A percentile compares a stretch with the other conserved stretches of the same genome.
Conservation (phyloP, 1,140 invertebrate species). For the Pogonomyrmex barbatus region DNA sequence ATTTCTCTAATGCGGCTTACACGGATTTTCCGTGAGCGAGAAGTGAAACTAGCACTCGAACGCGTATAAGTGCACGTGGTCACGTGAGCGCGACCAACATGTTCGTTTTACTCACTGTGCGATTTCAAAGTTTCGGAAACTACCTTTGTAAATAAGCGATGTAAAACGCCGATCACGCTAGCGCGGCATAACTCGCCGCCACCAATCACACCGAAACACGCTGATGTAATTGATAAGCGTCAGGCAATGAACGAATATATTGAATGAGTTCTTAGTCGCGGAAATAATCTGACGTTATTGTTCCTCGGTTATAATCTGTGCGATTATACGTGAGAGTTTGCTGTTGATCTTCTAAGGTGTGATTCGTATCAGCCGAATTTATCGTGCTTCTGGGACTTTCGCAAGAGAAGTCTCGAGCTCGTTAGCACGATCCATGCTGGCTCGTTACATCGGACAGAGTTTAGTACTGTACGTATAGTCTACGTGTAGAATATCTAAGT, state of each 20-base stretch:
- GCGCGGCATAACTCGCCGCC: neutral
- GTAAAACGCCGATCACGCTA: conserved; percentile 33
- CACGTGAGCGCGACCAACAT: neutral
- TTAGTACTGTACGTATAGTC: conserved; percentile 43
- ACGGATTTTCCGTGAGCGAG: conserved; percentile 46
- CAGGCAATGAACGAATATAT: neutral
- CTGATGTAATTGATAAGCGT: neutral
- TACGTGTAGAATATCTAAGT: conserved; percentile 56
- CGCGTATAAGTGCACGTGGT: conserved; percentile 23
- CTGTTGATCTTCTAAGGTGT: conserved; percentile 44
- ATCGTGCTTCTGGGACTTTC: conserved; percentile 62
- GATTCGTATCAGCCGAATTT: conserved; percentile 56
- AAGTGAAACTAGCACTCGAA: conserved; percentile 40
- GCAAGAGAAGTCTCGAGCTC: conserved; percentile 50
- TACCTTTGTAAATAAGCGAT: conserved; percentile 38
- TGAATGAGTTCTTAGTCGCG: neutral
- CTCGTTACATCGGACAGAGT: conserved; percentile 54
- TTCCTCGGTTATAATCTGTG: neutral
- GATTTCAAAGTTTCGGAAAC: conserved; percentile 40
- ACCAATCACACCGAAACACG: neutral
- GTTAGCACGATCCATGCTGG: conserved; percentile 54
- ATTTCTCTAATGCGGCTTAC: conserved; percentile 57
- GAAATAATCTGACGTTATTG: conserved; percentile 21
- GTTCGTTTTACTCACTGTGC: neutral
- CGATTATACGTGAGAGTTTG: conserved; percentile 24